Evolutionary conservation across 2,113 vertebrate genomes (phyloP).

Genomic region (Peromyscus leucopus): DNA sequence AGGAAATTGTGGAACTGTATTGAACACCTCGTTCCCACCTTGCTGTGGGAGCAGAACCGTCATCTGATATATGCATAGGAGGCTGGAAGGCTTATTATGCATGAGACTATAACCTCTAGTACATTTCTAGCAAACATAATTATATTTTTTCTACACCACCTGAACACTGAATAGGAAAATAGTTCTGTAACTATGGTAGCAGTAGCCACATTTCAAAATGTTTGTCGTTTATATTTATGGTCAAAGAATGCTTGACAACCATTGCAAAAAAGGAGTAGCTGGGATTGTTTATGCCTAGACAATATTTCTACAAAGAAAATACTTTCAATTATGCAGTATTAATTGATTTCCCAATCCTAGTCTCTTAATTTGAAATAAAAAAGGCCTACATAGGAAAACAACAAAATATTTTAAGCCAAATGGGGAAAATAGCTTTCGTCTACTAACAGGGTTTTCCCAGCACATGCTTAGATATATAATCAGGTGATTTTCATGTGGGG

Average conservation of each 20-base stretch:
- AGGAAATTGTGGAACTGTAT: conserved; percentile 53
- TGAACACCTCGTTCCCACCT: conserved; percentile 68
- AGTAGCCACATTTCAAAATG: conserved; percentile 77
- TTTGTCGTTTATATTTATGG: conserved; percentile 80
- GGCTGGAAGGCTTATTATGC: conserved; percentile 67
- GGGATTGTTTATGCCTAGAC: conserved; percentile 63
- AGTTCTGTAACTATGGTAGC: conserved; percentile 80
- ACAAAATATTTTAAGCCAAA: conserved; percentile 70
- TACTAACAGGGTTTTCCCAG: conserved; percentile 32
- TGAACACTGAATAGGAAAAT: conserved; percentile 80
- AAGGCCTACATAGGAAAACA: conserved; percentile 47
- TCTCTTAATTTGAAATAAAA: not conserved
- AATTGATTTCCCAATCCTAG: not conserved
- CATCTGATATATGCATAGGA: conserved; percentile 66
- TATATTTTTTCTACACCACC: conserved; percentile 79
- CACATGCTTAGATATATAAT: conserved; percentile 13
- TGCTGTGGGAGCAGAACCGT: conserved; percentile 59
- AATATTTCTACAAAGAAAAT: conserved; percentile 67
- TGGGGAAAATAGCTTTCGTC: conserved; percentile 29
- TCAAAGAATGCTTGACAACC: conserved; percentile 74
- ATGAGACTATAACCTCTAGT: conserved; percentile 73
- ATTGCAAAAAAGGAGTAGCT: conserved; percentile 57
- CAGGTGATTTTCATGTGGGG: conserved; percentile 33
- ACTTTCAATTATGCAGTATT: conserved; percentile 64
- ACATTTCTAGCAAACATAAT: conserved; percentile 79